Evolutionary conservation across 2,888 invertebrate species (phyloP).

Genomic region (Caradrina kadenii): DNA sequence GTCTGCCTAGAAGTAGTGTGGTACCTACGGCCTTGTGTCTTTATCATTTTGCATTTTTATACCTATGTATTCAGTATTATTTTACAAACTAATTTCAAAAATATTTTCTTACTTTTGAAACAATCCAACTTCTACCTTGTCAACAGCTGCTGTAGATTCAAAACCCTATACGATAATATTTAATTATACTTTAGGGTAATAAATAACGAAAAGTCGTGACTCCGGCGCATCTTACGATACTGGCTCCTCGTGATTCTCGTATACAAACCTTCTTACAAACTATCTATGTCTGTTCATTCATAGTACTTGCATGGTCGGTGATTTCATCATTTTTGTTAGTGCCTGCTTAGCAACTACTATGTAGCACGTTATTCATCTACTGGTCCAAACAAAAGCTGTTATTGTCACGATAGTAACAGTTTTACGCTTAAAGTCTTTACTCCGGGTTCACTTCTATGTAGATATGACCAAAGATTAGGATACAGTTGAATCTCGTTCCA

Average conservation of each 20-base stretch:
- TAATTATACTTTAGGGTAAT: constrained; percentile 28
- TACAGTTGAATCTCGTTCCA: not conserved
- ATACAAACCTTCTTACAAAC: constrained; percentile 26
- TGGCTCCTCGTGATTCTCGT: constrained; percentile 46
- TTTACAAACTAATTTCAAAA: not conserved
- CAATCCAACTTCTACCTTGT: not conserved
- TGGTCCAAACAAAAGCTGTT: not conserved
- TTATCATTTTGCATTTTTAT: too few species aligned
- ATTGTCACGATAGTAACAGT: not conserved
- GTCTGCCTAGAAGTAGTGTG: not conserved
- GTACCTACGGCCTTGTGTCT: not conserved
- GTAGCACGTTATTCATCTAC: not conserved
- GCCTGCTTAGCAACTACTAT: constrained; percentile 35
- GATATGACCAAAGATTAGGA: not conserved
- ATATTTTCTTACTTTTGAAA: not conserved
- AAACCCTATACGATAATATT: constrained; percentile 19
- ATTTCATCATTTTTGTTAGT: constrained; percentile 32
- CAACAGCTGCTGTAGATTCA: not conserved
- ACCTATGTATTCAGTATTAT: not conserved
- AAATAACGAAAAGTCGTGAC: constrained; percentile 56
- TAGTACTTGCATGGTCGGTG: constrained; percentile 21
- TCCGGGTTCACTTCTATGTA: not conserved
- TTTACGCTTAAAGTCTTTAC: not conserved
- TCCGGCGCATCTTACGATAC: constrained; percentile 47
- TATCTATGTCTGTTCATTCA: constrained; percentile 37